Conservation (phyloP, 2,888 invertebrate species). For the Chaetogeoica ovagalla region DNA sequence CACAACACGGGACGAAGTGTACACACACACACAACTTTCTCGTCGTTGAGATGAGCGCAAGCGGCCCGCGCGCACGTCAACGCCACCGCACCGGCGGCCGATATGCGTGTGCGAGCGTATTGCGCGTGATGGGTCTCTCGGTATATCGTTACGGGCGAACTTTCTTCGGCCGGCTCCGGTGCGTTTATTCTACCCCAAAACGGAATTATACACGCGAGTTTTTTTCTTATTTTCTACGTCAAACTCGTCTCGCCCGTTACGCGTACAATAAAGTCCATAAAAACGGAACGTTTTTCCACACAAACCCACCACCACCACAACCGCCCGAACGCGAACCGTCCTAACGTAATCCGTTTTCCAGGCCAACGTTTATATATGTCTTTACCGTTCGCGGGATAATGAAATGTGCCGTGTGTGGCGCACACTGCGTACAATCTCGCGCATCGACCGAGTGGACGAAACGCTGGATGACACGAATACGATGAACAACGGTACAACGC, state of each 20-base stretch:
- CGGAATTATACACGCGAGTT: conserved; percentile 18
- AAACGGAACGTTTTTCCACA: conserved; percentile 1
- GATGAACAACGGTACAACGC: too few relatives aligned
- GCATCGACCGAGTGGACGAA: too few relatives aligned
- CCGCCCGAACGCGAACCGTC: conserved; percentile 32
- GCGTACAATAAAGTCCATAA: conserved; percentile 6
- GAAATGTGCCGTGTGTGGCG: too few relatives aligned
- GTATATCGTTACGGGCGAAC: conserved; percentile 14
- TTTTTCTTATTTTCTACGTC: conserved; percentile 6
- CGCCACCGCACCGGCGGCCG: background rate
- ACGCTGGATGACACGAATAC: too few relatives aligned
- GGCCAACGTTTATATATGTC: background rate
- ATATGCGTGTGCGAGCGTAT: background rate
- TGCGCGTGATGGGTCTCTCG: conserved; percentile 18
- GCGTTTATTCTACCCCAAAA: background rate
- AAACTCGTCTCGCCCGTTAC: background rate
- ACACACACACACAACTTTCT: background rate
- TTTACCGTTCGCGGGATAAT: too few relatives aligned
- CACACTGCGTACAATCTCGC: too few relatives aligned
- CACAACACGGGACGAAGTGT: too few relatives aligned
- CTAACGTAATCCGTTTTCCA: conserved; percentile 8
- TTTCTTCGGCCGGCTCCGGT: background rate
- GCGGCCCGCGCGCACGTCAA: background rate
- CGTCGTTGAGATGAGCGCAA: background rate
- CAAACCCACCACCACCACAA: too few relatives aligned